Evolutionary conservation across 2,888 invertebrate genomes (phyloP), one percentile per base, ranked within the genome.

Genomic region (Brenthis daphne): DNA sequence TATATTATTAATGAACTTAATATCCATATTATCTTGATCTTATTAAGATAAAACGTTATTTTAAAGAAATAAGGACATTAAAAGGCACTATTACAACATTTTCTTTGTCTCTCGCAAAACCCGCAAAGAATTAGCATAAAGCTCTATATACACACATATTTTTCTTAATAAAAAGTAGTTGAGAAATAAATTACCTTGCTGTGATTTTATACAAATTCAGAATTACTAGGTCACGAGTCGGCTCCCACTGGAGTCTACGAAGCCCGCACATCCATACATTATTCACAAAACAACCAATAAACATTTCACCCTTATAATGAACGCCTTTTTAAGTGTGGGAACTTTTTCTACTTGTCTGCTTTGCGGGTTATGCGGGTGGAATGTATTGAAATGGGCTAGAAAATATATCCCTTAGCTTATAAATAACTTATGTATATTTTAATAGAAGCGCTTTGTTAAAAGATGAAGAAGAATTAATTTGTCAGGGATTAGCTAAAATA

Each of bases 231-330:
- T 60, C 70, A 65, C 65, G 64, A 57, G 63, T 64, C 67, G 50
- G 33, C 24, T 64, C 68, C 67, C 67, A 66, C 65, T 20, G 63
- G 63, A 60, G 61, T 56, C 63, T 71, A 65, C 78, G 75, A 77
- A 53, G 55, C 65, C 78, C 81, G 80, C 75, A 76, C 65, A 65
- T 65, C 71, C 72, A 77, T 83, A 82, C 79, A 84, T 84, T 85
- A 85, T 88, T 85, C 84, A 87, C 83, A 82, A 83, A 79, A 75
- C 74, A 70, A 78, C 79, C 81, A 82, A 84, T 84, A 85, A 84
- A 85, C 82, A 85, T 81, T 78, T 80, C 77, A 82, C 86, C 85
- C 87, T 84, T 82, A 84, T 83, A 79, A 79, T 83, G 68, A 69
- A 71, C 75, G 75, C 76, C 71, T 65, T 70, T 68, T 72, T 74